phyloP scores from a whole-genome alignment of 2,113 vertebrate genomes.

The Myocastor coypus region DNA sequence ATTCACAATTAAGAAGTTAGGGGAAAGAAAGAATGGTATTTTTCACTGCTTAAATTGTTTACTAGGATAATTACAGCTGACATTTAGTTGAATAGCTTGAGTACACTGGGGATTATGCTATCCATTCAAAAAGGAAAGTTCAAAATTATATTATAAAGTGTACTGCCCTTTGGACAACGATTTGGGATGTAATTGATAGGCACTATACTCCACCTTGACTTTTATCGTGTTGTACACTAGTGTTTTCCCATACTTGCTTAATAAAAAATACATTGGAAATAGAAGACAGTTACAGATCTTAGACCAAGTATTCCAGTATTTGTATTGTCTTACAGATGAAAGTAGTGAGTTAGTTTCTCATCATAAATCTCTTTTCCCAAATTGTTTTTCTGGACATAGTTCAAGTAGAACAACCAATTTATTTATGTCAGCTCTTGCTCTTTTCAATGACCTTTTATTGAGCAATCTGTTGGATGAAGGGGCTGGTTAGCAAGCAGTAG shows the following conservation, averaged over 20 bases:
- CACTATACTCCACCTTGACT: neutral
- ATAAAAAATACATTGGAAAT: slow-evolving; percentile 51
- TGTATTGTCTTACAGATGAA: slow-evolving; percentile 62
- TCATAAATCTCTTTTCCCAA: slow-evolving; percentile 71
- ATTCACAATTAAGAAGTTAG: neutral
- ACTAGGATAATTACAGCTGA: neutral
- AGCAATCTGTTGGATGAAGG: slow-evolving; percentile 53
- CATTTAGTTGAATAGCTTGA: neutral
- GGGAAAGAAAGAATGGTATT: neutral
- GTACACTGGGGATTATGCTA: neutral
- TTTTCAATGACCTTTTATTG: slow-evolving; percentile 61
- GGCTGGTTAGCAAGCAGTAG: slow-evolving; percentile 35
- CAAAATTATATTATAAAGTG: neutral
- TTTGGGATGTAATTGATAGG: neutral
- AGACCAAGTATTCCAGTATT: slow-evolving; percentile 45
- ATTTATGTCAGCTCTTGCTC: slow-evolving; percentile 68
- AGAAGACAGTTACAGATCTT: slow-evolving; percentile 21
- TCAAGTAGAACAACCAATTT: slow-evolving; percentile 69
- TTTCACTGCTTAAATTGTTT: neutral
- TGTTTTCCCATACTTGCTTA: slow-evolving; percentile 28
- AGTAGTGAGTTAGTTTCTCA: slow-evolving; percentile 32
- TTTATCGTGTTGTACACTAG: neutral
- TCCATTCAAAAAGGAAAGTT: slow-evolving; percentile 15
- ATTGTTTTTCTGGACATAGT: slow-evolving; percentile 73
- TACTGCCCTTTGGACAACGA: neutral